Base-by-base conservation (phyloP, 2,888 invertebrate genomes). In the Chorisops tibialis region DNA sequence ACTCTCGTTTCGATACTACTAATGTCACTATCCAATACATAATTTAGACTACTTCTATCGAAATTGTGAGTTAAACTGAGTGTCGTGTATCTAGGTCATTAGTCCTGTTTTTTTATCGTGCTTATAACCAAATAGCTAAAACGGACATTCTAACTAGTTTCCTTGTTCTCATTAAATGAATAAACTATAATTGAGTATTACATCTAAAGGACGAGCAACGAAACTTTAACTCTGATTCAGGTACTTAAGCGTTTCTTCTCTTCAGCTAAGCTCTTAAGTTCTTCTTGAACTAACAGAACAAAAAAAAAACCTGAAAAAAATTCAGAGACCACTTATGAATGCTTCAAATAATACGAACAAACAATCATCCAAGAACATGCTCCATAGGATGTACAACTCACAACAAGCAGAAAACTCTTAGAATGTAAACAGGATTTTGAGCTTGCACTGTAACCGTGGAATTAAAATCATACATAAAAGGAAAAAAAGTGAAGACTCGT, bases 281-380 rank as follows among this genome's bases (percentile, higher is more conserved):
- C 52, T 39, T 52, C 39, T 19, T 39, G 39, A 52, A 52, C 52
- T 52, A 37, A 18, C 52, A 50, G 18, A 47, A 47, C 24, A 49
- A 52, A 52, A 37, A 52, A 52, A 41, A 41, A 24, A 54, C 16
- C 54, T n/a, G 43, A 35, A 45, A 43, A 45, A 56, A 56, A 56
- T 56, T 43, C 43, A 56, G 43, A 56, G 56, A 43, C 56, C 56
- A 56, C 56, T 56, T 56, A 43, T 56, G 56, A 56, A 56, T 56
- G 56, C 56, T 56, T 56, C 56, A 56, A 56, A 56, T 56, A 56
- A 56, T 56, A 56, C 30, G 56, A 56, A 56, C 56, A 56, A 56
- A 56, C 56, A 56, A 56, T 56, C 39, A 56, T 30, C 56, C 56
- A 56, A 56, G 45, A 56, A 30, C 56, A 45, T 21, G 39, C 30